Evolutionary conservation across 2,888 invertebrate species (phyloP).

Genomic region (Andrena praecox): DNA sequence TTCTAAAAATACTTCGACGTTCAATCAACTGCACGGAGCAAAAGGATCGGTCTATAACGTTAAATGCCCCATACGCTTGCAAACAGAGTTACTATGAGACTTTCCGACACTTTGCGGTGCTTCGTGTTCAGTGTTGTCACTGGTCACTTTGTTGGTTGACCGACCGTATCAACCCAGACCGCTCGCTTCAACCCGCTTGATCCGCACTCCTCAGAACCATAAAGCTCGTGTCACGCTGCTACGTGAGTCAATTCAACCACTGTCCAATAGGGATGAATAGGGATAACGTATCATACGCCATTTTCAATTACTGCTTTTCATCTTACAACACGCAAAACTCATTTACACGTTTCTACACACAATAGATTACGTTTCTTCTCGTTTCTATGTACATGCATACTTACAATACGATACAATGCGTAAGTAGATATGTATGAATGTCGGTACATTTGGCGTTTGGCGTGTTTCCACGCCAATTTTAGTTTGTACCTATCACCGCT

Average conservation of each 20-base stretch:
- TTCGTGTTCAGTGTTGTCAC: conserved; percentile 68
- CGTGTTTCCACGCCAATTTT: no score
- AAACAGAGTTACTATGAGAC: conserved; percentile 6
- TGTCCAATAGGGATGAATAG: background rate
- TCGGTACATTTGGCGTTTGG: no score
- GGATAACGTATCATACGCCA: background rate
- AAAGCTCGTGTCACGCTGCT: conserved; percentile 81
- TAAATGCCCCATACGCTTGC: background rate
- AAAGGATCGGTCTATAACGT: background rate
- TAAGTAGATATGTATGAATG: no score
- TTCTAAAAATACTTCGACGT: conserved; percentile 7
- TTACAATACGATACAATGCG: no score
- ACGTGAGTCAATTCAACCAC: conserved; percentile 73
- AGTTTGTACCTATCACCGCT: no score
- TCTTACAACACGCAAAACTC: background rate
- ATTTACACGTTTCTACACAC: background rate
- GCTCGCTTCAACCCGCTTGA: no score
- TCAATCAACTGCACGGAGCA: background rate
- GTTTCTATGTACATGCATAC: no score
- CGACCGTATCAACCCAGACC: conserved; percentile 36
- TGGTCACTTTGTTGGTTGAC: conserved; percentile 70
- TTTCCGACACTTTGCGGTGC: conserved; percentile 17
- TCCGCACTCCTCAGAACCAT: conserved; percentile 59
- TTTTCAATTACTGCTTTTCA: background rate
- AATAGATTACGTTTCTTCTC: no score